Evolutionary conservation across 2,888 invertebrate species (phyloP).

Genomic region (Drosophila pseudotalamancana): DNA sequence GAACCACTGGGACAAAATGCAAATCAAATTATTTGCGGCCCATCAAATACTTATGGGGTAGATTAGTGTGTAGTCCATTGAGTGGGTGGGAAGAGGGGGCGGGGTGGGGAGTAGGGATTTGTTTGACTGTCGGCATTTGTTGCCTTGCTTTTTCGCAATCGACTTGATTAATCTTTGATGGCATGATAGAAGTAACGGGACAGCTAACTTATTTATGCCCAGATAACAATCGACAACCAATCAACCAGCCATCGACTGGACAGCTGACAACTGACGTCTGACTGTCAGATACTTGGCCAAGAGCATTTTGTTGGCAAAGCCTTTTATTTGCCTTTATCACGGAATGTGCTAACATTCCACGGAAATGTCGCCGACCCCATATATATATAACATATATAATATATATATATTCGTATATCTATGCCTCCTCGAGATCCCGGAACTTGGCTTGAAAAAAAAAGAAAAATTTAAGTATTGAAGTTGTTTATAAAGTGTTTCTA

Average conservation of each 20-base stretch:
- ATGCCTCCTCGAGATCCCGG: no score
- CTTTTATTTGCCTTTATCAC: not conserved
- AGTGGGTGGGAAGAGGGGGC: slow-evolving; percentile 3
- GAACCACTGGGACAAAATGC: slow-evolving; percentile 39
- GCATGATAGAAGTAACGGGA: slow-evolving; percentile 35
- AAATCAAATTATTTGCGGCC: slow-evolving; percentile 71
- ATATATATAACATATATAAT: not conserved
- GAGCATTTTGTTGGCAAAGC: slow-evolving; percentile 5
- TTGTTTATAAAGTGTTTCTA: no score
- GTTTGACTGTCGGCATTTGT: slow-evolving; percentile 3
- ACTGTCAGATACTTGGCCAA: slow-evolving; percentile 11
- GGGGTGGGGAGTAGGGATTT: no score
- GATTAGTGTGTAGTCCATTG: slow-evolving; percentile 37
- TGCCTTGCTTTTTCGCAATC: slow-evolving; percentile 1
- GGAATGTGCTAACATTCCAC: not conserved
- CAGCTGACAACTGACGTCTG: slow-evolving; percentile 26
- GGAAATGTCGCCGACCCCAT: not conserved
- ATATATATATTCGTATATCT: not conserved
- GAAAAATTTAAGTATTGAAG: no score
- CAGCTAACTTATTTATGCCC: slow-evolving; percentile 31
- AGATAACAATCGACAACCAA: slow-evolving; percentile 51
- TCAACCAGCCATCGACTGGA: slow-evolving; percentile 15
- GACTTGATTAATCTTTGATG: slow-evolving; percentile 43
- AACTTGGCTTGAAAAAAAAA: no score
- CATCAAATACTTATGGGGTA: slow-evolving; percentile 62